Evolutionary conservation across 2,888 invertebrate species (phyloP).

Genomic region (Cryptocheilus praepositus): DNA sequence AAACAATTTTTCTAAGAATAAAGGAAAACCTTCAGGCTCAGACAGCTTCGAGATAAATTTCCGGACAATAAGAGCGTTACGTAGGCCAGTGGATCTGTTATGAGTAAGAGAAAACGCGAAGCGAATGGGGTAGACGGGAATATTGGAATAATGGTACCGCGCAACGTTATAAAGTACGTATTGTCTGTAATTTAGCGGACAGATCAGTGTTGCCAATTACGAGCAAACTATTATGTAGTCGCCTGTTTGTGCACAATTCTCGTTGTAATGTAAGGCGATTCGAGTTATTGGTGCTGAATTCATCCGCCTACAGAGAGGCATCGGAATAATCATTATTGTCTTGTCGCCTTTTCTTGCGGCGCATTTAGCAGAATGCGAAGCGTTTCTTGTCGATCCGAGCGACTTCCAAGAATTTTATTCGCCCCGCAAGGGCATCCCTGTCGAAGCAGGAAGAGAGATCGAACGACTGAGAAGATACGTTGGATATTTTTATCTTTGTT

Average conservation of each 20-base stretch:
- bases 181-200: constrained; percentile 66
- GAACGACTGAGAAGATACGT: not conserved
- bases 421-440: not conserved
- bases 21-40: constrained; percentile 38
- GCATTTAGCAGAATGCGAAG: not conserved
- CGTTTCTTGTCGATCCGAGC: not conserved
- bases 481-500: not conserved
- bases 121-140: constrained; percentile 44
- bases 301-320: constrained; percentile 30
- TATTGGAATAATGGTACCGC: constrained; percentile 47
- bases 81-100: constrained; percentile 34
- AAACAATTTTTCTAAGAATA: constrained; percentile 42
- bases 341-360: constrained; percentile 13
- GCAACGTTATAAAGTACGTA: constrained; percentile 56
- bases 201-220: constrained; percentile 63
- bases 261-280: constrained; percentile 46
- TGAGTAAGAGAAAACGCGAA: constrained; percentile 39
- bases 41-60: constrained; percentile 44
- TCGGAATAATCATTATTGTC: constrained; percentile 43
- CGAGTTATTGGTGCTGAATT: constrained; percentile 43
- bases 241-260: constrained; percentile 28
- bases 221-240: constrained; percentile 45
- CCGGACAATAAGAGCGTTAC: constrained; percentile 38
- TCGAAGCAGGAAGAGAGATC: not conserved
- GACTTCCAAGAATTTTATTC: too few species aligned